Base-by-base conservation (phyloP, 2,888 invertebrate species). In the Polyommatus icarus region DNA sequence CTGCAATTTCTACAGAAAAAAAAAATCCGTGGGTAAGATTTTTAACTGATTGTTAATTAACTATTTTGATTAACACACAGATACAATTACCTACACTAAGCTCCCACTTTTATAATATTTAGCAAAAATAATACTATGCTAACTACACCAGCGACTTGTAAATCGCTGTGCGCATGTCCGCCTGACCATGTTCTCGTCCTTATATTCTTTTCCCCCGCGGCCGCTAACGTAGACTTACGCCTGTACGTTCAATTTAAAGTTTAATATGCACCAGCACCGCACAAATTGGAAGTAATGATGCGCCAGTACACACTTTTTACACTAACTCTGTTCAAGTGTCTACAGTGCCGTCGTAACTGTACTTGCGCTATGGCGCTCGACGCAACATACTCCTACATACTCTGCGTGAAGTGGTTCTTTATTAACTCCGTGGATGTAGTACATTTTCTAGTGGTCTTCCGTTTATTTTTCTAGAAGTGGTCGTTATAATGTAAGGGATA, bases 191-290 rank as follows among this genome's bases (percentile, higher is more conserved):
- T 32, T 7, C 6, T 1, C 20, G 6, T 4, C 81, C 84, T 76
- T 61, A 79, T 78, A 79, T 82, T 81, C 83, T 83, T 85, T 84
- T 83, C 84, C 91, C 86, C 91, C 76, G 89, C 83, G 92, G 88
- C 85, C 85, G 86, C 89, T 93, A 92, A 92, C 91, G 89, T 89
- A 91, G 92, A 91, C 91, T 92, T 92, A 93, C 91, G 91, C 88
- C 87, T 88, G 85, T 87, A 88, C 89, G 91, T 91, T 90, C 92
- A 91, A 92, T 92, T 92, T 93, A 91, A 93, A 92, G 87, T 92
- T 92, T 92, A 91, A 92, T 91, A 92, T 92, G 90, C 91, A 90
- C 85, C 86, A 89, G 85, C 84, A 83, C 84, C 81, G 85, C 15
- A 89, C 88, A 91, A 92, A 92, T 91, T 92, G 90, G 90, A 91